Evolutionary conservation across 53 echinoderm and acorn worm species (phyloP).

Genomic region (Mesocentrotus franciscanus): DNA sequence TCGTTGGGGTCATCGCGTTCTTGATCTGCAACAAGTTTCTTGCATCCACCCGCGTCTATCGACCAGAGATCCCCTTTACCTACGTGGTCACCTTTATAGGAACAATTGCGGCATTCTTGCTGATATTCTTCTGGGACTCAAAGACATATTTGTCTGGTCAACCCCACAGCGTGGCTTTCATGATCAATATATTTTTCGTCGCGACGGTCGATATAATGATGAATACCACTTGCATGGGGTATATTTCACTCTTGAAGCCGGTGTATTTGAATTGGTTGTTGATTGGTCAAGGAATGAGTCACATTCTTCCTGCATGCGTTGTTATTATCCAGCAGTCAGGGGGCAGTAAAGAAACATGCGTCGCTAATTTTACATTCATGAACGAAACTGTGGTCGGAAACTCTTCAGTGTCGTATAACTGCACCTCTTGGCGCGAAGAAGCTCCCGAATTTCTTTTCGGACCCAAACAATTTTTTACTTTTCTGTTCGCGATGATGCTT

Average conservation of each 20-base stretch:
- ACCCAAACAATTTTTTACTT: conserved; percentile 79
- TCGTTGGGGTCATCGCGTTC: conserved; percentile 83
- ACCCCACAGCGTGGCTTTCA: conserved; percentile 84
- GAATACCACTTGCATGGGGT: conserved; percentile 79
- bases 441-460: conserved; percentile 63
- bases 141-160: conserved; percentile 72
- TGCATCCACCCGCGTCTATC: conserved; percentile 62
- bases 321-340: conserved; percentile 76
- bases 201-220: conserved; percentile 82
- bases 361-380: conserved; percentile 68
- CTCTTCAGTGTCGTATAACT: conserved; percentile 40
- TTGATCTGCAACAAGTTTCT: conserved; percentile 68
- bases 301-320: conserved; percentile 78
- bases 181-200: conserved; percentile 72
- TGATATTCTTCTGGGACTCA: conserved; percentile 89
- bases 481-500: conserved; percentile 83
- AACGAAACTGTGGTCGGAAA: conserved; percentile 64
- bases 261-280: conserved; percentile 88
- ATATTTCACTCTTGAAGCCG: conserved; percentile 78
- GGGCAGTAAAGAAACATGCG: background rate
- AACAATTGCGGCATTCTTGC: conserved; percentile 71
- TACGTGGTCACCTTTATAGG: conserved; percentile 76
- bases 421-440: conserved; percentile 71
- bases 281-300: conserved; percentile 88
- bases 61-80: conserved; percentile 76